Conservation (phyloP, 2,113 vertebrate species). For the Hipposideros armiger region DNA sequence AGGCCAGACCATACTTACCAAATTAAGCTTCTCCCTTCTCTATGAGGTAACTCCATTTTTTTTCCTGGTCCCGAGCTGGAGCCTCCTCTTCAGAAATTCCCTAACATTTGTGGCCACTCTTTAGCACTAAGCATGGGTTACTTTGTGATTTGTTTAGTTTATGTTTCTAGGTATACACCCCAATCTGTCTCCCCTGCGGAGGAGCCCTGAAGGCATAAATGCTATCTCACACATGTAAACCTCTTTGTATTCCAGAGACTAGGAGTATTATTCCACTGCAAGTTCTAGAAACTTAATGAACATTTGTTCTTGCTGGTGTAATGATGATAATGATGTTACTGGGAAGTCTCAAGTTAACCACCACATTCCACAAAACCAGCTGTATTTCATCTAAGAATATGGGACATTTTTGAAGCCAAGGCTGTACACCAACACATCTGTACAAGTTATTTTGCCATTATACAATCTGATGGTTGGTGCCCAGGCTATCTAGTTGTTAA, state of each 20-base stretch:
- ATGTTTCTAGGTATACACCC: background rate
- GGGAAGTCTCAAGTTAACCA: slow-evolving; percentile 36
- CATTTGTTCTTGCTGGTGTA: background rate
- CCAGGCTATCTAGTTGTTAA: background rate
- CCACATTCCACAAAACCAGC: background rate
- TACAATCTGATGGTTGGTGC: background rate
- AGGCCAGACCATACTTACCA: background rate
- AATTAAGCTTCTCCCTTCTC: background rate
- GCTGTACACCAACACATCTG: background rate
- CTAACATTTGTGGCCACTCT: background rate
- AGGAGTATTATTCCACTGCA: background rate
- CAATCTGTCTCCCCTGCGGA: background rate
- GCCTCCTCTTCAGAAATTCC: slow-evolving; percentile 18
- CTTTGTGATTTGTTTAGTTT: background rate
- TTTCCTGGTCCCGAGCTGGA: background rate
- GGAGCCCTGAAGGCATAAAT: background rate
- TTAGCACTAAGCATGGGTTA: background rate
- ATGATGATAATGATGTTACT: background rate
- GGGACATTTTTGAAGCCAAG: background rate
- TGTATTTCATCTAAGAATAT: slow-evolving; percentile 2
- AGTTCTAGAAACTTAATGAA: slow-evolving; percentile 14
- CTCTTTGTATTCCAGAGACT: background rate
- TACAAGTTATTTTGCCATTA: background rate
- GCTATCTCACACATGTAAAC: background rate
- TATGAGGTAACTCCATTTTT: background rate